A percentile compares a stretch with the other conserved stretches of the same genome.
phyloP scores from a whole-genome alignment of 2,113 vertebrate genomes.

The Thalassoma bifasciatum region DNA sequence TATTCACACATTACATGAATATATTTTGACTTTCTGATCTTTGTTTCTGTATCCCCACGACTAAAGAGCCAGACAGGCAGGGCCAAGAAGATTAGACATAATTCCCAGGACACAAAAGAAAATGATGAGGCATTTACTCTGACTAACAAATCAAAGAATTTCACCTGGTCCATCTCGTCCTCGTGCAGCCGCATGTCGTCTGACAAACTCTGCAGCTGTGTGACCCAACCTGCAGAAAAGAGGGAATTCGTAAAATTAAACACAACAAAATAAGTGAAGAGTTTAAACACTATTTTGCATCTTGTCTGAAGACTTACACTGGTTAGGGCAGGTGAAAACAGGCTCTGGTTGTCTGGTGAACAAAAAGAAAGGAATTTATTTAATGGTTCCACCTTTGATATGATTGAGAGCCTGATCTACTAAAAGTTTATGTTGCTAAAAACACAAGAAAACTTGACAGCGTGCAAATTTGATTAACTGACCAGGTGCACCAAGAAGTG shows the following conservation, averaged over 20 bases:
- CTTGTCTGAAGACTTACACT: constrained; percentile 31
- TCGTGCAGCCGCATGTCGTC: constrained; percentile 50
- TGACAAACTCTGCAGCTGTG: constrained; percentile 62
- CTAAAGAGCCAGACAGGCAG: not conserved
- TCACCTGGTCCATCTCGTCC: constrained; percentile 44
- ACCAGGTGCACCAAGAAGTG: no score
- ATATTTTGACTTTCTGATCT: no score
- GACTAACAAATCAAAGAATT: not conserved
- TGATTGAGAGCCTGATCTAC: no score
- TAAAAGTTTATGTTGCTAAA: no score
- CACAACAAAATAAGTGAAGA: no score
- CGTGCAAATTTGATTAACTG: no score
- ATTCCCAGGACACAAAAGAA: not conserved
- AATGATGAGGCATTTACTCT: not conserved
- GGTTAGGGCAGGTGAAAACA: not conserved
- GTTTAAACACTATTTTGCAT: not conserved
- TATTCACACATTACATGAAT: no score
- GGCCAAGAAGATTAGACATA: not conserved
- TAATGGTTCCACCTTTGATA: no score
- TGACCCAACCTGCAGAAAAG: constrained; percentile 61
- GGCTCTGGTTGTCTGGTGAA: constrained; percentile 1
- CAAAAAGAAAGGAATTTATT: not conserved
- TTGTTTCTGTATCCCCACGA: no score
- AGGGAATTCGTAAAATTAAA: not conserved
- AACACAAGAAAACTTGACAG: no score